Conservation (phyloP, 2,888 invertebrate species). For the Conus canariensis region DNA sequence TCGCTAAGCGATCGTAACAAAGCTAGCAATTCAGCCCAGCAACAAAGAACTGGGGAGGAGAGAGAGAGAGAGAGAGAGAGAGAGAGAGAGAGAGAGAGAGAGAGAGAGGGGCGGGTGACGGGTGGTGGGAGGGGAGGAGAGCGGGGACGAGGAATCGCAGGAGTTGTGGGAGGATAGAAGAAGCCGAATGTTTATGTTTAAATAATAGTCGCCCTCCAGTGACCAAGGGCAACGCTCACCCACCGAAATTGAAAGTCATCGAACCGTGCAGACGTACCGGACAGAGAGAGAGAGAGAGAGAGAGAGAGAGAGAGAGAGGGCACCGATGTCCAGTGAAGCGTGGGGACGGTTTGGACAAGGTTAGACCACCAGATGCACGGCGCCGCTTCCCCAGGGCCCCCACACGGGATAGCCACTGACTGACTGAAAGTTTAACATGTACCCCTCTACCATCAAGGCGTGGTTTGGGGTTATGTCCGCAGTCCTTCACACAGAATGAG, state of each 20-base stretch:
- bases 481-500: no score
- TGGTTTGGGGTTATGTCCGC: no score
- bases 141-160: not conserved
- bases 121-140: not conserved
- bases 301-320: not conserved
- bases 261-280: not conserved
- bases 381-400: not conserved
- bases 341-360: not conserved
- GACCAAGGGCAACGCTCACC: not conserved
- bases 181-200: not conserved
- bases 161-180: not conserved
- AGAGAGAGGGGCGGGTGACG: not conserved
- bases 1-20: not conserved
- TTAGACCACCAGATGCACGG: not conserved
- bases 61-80: not conserved
- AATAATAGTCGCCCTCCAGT: not conserved
- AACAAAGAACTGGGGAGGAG: not conserved
- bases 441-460: not conserved
- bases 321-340: not conserved
- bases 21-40: not conserved
- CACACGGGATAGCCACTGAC: no score
- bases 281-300: not conserved
- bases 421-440: no score
- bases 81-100: not conserved
- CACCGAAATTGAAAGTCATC: constrained; percentile 11